Conservation (phyloP, 1,140 invertebrate species). For the Pogonognathellus flavescens region DNA sequence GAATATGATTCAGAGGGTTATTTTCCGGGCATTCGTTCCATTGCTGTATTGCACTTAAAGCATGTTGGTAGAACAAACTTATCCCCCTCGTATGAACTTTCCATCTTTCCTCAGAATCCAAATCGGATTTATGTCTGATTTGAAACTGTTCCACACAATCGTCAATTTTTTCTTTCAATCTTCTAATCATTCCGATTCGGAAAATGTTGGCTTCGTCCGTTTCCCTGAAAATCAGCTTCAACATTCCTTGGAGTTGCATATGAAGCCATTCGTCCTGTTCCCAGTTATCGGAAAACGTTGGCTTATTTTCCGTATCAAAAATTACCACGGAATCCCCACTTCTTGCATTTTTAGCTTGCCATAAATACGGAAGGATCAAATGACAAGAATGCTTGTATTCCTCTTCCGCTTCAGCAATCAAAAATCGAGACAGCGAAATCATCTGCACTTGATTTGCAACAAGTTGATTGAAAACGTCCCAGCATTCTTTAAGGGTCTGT, state of each 20-base stretch:
- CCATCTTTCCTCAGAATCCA: background rate
- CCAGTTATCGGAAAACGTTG: conserved; percentile 13
- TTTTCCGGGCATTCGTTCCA: background rate
- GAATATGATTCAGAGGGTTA: background rate
- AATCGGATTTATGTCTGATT: background rate
- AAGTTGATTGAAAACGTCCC: background rate
- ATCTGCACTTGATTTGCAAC: background rate
- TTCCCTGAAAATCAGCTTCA: background rate
- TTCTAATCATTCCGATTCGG: background rate
- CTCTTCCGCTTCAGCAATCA: background rate
- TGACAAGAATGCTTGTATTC: conserved; percentile 26
- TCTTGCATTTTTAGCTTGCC: background rate
- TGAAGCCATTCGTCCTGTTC: conserved; percentile 24
- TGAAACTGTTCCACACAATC: conserved; percentile 18
- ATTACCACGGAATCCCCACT: background rate
- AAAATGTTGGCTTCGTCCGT: background rate
- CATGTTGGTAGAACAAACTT: background rate
- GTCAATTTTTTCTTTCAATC: conserved; percentile 13
- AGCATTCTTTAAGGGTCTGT: background rate
- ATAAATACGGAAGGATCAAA: background rate
- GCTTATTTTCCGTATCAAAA: background rate
- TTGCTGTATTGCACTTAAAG: background rate
- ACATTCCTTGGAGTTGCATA: conserved; percentile 10
- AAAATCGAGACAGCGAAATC: background rate
- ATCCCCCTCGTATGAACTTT: background rate